These are phyloP conservation scores for Nipponacmea schrenckii DNA, from an alignment of 2,888 invertebrate genomes.

Conservation along the genomic window DNA sequence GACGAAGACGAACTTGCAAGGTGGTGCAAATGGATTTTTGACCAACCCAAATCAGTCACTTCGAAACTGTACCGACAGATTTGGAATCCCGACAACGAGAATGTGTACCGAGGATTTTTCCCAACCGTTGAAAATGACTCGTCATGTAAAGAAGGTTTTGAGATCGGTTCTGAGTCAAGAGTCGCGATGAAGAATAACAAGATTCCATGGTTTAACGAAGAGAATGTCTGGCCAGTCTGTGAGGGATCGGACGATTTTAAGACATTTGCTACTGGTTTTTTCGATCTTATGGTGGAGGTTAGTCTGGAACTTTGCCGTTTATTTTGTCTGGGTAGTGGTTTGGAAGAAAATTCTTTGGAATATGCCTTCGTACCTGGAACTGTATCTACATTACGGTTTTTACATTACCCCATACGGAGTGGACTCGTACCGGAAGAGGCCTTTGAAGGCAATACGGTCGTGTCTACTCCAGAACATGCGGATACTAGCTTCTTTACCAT, in stretches of 20 bases:
- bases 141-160: too few species aligned
- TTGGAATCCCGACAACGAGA: slow-evolving; percentile 41
- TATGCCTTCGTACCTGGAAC: slow-evolving; percentile 41
- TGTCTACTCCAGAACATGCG: slow-evolving; percentile 42
- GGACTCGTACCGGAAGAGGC: slow-evolving; percentile 37
- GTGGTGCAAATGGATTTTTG: slow-evolving; percentile 43
- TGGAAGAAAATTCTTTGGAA: slow-evolving; percentile 45
- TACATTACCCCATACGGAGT: slow-evolving; percentile 48
- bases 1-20: slow-evolving; percentile 38
- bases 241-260: slow-evolving; percentile 39
- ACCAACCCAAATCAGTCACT: slow-evolving; percentile 33
- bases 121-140: too few species aligned
- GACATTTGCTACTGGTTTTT: slow-evolving; percentile 31
- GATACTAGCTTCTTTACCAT: slow-evolving; percentile 49
- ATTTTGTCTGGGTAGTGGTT: slow-evolving; percentile 41
- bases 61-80: slow-evolving; percentile 31
- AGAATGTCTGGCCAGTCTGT: slow-evolving; percentile 45
- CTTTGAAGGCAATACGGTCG: slow-evolving; percentile 39
- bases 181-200: slow-evolving; percentile 1
- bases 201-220: slow-evolving; percentile 44
- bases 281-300: slow-evolving; percentile 33
- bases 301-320: slow-evolving; percentile 43
- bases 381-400: slow-evolving; percentile 44
- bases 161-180: too few species aligned
- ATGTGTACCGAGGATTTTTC: slow-evolving; percentile 35